These are phyloP conservation scores for Ciconia stormi DNA, from an alignment of 2,113 vertebrate species.

Conservation along the genomic window DNA sequence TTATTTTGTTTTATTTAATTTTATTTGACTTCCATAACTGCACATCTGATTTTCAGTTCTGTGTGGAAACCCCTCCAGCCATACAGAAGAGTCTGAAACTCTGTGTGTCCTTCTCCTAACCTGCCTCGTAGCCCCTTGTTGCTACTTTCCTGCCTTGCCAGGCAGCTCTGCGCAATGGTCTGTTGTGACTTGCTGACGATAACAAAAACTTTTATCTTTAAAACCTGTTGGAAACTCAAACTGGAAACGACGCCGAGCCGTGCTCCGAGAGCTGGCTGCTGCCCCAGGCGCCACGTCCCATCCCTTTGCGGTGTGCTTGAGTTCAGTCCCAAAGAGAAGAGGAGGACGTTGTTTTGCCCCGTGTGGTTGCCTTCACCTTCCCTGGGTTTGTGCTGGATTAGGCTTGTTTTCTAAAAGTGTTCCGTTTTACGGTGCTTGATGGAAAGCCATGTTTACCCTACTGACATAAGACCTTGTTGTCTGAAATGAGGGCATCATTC, in stretches of 20 bases:
- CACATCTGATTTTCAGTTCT: background rate
- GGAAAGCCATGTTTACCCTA: background rate
- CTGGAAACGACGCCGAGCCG: fast-evolving
- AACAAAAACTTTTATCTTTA: background rate
- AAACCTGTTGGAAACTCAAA: background rate
- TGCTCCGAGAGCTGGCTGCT: background rate
- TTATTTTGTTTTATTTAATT: background rate
- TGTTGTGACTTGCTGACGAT: background rate
- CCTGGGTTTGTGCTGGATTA: background rate
- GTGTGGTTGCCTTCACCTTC: background rate
- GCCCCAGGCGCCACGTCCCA: fast-evolving
- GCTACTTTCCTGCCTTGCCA: background rate
- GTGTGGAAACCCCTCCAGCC: background rate
- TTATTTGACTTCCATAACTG: background rate
- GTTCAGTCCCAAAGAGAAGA: background rate
- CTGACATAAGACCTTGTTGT: background rate
- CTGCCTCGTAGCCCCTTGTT: background rate
- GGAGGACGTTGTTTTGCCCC: background rate
- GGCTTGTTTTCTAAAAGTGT: background rate
- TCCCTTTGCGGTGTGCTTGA: background rate
- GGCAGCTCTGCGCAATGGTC: background rate
- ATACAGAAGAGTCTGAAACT: background rate
- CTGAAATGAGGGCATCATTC: background rate
- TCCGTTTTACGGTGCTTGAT: background rate
- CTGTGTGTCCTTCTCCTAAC: background rate